These are phyloP conservation scores for Drosophila peninsularis DNA, from an alignment of 2,888 invertebrate species.

Conservation along the genomic window DNA sequence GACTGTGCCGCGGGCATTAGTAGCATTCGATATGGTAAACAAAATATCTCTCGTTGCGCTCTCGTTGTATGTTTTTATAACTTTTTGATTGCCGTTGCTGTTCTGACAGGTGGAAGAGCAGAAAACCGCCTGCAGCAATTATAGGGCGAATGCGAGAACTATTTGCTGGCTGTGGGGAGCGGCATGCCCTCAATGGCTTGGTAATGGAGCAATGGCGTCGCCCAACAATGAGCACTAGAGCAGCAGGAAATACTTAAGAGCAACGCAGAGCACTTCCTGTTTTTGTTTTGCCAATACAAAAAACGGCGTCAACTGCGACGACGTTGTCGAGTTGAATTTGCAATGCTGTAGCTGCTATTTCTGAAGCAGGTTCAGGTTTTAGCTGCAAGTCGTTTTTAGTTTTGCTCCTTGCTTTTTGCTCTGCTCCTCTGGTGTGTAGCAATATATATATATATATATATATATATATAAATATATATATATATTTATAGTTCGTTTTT, in stretches of 20 bases:
- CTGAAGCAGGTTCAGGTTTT: slow-evolving; percentile 37
- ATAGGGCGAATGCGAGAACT: slow-evolving; percentile 53
- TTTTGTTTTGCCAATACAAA: slow-evolving; percentile 81
- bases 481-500: slow-evolving; percentile 7
- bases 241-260: slow-evolving; percentile 82
- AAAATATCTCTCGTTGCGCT: slow-evolving; percentile 27
- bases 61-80: slow-evolving; percentile 52
- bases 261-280: slow-evolving; percentile 81
- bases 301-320: slow-evolving; percentile 64
- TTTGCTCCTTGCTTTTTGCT: slow-evolving; percentile 38
- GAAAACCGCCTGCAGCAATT: slow-evolving; percentile 67
- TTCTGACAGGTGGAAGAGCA: slow-evolving; percentile 50
- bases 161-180: slow-evolving; percentile 46
- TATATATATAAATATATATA: slow-evolving; percentile 4
- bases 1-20: slow-evolving; percentile 34
- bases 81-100: slow-evolving; percentile 68
- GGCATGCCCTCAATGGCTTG: slow-evolving; percentile 48
- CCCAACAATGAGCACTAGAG: slow-evolving; percentile 54
- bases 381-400: slow-evolving; percentile 53
- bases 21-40: slow-evolving; percentile 64
- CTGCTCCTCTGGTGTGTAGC: slow-evolving; percentile 7
- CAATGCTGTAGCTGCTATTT: slow-evolving; percentile 49
- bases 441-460: slow-evolving; percentile 1
- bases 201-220: slow-evolving; percentile 48
- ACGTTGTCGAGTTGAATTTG: slow-evolving; percentile 71